Conservation (phyloP, 1,140 invertebrate genomes). For the Marisa cornuarietis region DNA sequence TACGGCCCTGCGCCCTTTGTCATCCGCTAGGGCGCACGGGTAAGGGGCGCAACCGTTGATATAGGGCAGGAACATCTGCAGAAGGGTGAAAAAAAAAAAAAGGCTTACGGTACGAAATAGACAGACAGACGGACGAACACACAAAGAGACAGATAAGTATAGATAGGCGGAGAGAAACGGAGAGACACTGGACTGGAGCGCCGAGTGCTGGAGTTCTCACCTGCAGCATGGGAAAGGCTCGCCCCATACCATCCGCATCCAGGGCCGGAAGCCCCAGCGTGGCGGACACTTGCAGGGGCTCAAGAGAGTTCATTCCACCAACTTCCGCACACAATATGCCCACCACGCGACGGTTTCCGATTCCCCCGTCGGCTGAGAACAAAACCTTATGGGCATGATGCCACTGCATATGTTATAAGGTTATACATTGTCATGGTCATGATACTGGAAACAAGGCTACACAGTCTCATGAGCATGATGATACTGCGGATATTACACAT, state of each 20-base stretch:
- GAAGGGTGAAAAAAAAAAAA: too few species aligned
- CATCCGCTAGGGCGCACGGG: slow-evolving; percentile 47
- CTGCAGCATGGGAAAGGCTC: slow-evolving; percentile 58
- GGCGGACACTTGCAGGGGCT: slow-evolving; percentile 54
- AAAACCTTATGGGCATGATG: too few species aligned
- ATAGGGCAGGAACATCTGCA: slow-evolving; percentile 55
- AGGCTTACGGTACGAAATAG: too few species aligned
- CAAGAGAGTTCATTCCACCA: slow-evolving; percentile 57
- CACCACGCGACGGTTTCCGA: slow-evolving; percentile 34
- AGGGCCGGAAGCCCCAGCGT: slow-evolving; percentile 49
- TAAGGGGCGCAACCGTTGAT: slow-evolving; percentile 49
- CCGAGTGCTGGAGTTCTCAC: background rate
- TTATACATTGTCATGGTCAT: too few species aligned
- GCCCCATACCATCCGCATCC: slow-evolving; percentile 61
- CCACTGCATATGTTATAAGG: too few species aligned
- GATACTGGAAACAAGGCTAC: too few species aligned
- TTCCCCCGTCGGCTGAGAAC: background rate
- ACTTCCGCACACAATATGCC: slow-evolving; percentile 56
- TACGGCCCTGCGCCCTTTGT: slow-evolving; percentile 45
- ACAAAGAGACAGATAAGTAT: too few species aligned
- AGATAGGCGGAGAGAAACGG: too few species aligned
- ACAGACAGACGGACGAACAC: too few species aligned
- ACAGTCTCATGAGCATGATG: too few species aligned
- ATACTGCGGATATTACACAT: too few species aligned
- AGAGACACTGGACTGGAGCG: too few species aligned